A percentile compares a stretch with the other conserved stretches of the same genome.
These are phyloP conservation scores for Meiosimyza platycephala DNA, from an alignment of 2,888 invertebrate genomes.

Conservation along the genomic window DNA sequence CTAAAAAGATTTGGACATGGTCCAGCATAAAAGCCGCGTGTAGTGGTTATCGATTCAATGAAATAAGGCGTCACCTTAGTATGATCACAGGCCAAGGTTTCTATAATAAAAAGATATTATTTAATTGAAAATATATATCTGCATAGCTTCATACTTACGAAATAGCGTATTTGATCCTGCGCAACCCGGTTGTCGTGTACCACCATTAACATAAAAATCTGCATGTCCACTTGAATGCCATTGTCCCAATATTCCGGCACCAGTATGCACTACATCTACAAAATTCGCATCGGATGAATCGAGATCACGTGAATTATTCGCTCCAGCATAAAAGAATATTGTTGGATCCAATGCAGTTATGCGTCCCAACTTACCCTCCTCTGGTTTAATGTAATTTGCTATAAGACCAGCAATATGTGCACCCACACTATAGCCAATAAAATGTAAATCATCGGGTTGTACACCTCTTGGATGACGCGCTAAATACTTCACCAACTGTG, in stretches of 20 bases:
- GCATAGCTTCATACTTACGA: conserved; percentile 71
- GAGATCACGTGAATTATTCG: conserved; percentile 82
- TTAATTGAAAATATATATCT: not conserved
- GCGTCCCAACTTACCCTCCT: conserved; percentile 82
- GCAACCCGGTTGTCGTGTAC: conserved; percentile 89
- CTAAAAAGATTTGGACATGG: conserved; percentile 85
- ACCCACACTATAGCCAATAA: conserved; percentile 88
- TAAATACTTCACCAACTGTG: conserved; percentile 83
- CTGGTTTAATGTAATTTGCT: conserved; percentile 76
- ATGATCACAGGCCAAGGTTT: conserved; percentile 89
- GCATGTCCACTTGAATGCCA: conserved; percentile 92
- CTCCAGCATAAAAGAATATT: conserved; percentile 86
- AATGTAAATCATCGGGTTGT: conserved; percentile 79
- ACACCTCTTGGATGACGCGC: conserved; percentile 82
- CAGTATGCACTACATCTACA: conserved; percentile 86
- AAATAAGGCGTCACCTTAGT: conserved; percentile 92
- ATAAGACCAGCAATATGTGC: conserved; percentile 87
- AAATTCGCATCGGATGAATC: conserved; percentile 85
- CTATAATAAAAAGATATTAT: conserved; percentile 66
- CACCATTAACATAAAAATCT: conserved; percentile 88
- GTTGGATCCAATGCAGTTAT: conserved; percentile 90
- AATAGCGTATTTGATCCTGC: conserved; percentile 83
- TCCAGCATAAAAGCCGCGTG: conserved; percentile 85
- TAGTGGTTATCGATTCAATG: conserved; percentile 86
- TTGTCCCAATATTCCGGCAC: conserved; percentile 88